Conservation (phyloP, 2,113 vertebrate genomes). For the Mystacornis crossleyi region DNA sequence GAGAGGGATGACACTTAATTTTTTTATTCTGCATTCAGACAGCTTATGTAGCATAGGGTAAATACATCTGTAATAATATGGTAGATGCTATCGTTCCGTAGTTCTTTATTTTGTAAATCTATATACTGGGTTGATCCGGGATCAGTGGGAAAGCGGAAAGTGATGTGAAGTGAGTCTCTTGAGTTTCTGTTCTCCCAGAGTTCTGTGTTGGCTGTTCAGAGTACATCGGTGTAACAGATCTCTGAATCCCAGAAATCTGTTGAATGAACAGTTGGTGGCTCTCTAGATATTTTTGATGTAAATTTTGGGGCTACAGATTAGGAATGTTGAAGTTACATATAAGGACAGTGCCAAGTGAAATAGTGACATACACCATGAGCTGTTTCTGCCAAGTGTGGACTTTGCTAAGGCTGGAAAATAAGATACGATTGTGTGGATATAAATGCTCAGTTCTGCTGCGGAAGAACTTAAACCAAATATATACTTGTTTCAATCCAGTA, state of each 20-base stretch:
- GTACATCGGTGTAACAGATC: not conserved
- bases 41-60: not conserved
- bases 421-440: not conserved
- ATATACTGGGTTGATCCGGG: not conserved
- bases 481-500: not conserved
- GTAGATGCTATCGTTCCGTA: not conserved
- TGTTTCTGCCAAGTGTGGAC: not conserved
- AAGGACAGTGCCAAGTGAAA: not conserved
- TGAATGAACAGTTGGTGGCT: not conserved
- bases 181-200: not conserved
- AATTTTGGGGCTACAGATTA: not conserved
- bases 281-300: not conserved
- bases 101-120: not conserved
- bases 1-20: not conserved
- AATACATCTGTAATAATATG: not conserved
- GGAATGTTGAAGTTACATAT: not conserved
- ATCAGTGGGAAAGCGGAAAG: not conserved
- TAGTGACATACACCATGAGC: not conserved
- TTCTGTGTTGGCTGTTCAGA: not conserved
- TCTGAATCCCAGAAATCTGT: not conserved
- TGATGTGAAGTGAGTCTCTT: not conserved
- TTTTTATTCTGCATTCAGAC: not conserved
- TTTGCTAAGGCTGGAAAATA: not conserved
- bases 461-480: not conserved
- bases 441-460: not conserved